Base-by-base conservation (phyloP, 2,888 invertebrate species). In the Nymphalis c-album region DNA sequence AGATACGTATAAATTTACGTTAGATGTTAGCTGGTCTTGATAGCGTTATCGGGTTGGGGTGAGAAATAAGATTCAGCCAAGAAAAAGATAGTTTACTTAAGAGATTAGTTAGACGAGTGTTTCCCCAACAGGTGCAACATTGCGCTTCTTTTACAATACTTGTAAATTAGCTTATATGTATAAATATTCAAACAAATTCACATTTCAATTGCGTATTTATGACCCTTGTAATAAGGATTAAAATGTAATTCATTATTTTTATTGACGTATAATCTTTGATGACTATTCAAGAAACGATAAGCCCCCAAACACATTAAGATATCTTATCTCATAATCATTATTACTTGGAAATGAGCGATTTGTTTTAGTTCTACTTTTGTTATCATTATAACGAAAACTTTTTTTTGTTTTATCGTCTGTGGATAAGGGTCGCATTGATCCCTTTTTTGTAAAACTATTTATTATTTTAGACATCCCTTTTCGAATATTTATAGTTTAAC, bases 261-360 rank as follows among this genome's bases (percentile, higher is more conserved):
- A 26, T 26, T 5, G 13, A 26, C 6, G 53, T 50, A 20, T 17
- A 16, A 40, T 31, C 26, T 13, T 40, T 10, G 40, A 59, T 31
- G 50, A 67, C 58, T 62, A 64, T 53, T 61, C 47, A 67, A 67
- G 26, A 50, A 64, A 51, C 48, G 57, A 69, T 71, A 60, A 69
- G 71, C 63, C 63, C 63, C 46, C 18, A 16, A 35, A 48, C 62
- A 50, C 45, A 63, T 64, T 51, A 48, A 60, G 63, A 59, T 67
- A 71, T 47, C 64, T 69, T 71, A 71, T 71, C 69, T 55, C 13
- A 40, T 35, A 63, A 63, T 67, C 69, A 53, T 62, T 61, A 53
- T 45, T 70, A 64, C 67, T 64, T 70, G 50, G 59, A 64, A 71
- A 69, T 53, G 55, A 26, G 20, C 45, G 66, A 46, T 69, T 66